Base-by-base conservation (phyloP, 2,888 invertebrate genomes). In the Tromatobia lineatoria region DNA sequence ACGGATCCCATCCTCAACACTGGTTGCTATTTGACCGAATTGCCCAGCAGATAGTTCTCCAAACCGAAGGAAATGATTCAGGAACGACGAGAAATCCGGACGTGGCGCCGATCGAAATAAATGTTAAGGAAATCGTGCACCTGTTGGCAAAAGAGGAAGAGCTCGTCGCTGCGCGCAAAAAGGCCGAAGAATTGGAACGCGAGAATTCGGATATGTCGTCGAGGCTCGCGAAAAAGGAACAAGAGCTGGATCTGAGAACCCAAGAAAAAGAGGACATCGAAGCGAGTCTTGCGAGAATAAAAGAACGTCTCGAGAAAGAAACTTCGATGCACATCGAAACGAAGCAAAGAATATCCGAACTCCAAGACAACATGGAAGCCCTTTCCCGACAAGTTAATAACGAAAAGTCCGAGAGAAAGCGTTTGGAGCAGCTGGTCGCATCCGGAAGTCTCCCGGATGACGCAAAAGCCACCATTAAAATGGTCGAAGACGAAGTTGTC, bases 1-100 rank as follows among this genome's bases (percentile, higher is more conserved):
- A 97, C 93, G 97, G 97, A 86, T 96, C 97, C 13, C 96, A 97
- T 93, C 96, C 97, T 0, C 98, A 98, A 91, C 97, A 99, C 93
- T 99, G 99, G 99, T 94, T 98, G 47, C 95, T 99, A 77, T 96
- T 99, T 92, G 99, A 99, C 94, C 96, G 99, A 85, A 97, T 99
- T 83, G 96, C 98, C 23, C 99, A 99, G 93, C 99, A 99, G 94
- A 96, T 99, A 38, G 97, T 98, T 66, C 94, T 99, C 69, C 99
- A 99, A 94, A 96, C 95, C 10, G 96, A 96, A 90, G 95, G 91
- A 90, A 95, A 81, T 70, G 91, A 92, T 52, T 73, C 88, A 0
- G 89, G 92, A 38, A 87, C 92, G 42, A 84, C 95, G 1, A 96
- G 96, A 90, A 97, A 99, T 93, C 98, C 98, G 3, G 99, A 99